Evolutionary conservation across 2,113 vertebrate genomes (phyloP).

Genomic region (Odontophorus gujanensis): DNA sequence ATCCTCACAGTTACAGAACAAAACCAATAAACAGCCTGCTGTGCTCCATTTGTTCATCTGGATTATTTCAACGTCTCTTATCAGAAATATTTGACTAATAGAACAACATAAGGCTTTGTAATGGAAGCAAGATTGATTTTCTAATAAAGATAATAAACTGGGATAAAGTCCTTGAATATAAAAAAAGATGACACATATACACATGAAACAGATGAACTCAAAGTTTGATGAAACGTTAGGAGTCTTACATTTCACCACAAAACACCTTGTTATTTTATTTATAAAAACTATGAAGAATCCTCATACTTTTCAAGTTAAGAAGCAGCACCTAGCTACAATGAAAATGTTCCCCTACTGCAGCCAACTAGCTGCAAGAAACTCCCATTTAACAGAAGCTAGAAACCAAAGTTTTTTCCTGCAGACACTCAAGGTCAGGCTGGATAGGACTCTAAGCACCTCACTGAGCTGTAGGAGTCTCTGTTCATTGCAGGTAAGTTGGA

Average conservation of each 20-base stretch:
- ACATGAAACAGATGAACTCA: not conserved
- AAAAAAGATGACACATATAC: not conserved
- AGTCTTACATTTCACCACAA: not conserved
- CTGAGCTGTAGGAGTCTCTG: not conserved
- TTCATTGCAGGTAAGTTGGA: not conserved
- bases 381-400: not conserved
- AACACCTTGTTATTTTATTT: not conserved
- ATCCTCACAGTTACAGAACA: not conserved
- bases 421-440: not conserved
- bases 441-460: not conserved
- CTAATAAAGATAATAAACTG: not conserved
- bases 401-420: not conserved
- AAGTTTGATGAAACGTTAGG: not conserved
- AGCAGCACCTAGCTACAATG: not conserved
- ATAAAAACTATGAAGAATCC: not conserved
- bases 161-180: not conserved
- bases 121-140: not conserved
- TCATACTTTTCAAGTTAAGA: not conserved
- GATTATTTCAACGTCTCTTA: slow-evolving; percentile 14
- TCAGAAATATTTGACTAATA: not conserved
- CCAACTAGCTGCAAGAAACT: not conserved
- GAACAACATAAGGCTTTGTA: not conserved
- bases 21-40: not conserved
- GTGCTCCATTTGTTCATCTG: not conserved
- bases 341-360: not conserved